Base-by-base conservation (phyloP, 2,888 invertebrate genomes). In the Harpagoxenus sublaevis region DNA sequence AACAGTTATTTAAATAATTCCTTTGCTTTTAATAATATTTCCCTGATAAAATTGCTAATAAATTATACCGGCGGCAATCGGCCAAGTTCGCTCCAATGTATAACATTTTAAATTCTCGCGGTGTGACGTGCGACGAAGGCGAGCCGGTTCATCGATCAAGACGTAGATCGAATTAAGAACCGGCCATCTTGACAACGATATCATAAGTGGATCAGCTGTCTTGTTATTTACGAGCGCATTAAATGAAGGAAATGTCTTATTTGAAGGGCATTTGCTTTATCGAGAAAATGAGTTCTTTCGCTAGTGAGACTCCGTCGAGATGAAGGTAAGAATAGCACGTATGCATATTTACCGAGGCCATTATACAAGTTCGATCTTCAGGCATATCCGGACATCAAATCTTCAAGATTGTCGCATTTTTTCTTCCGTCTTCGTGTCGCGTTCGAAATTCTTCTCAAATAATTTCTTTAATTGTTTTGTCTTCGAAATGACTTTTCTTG, bases 261-360 rank as follows among this genome's bases (percentile, higher is more conserved):
- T 71, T 74, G 28, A 51, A 15, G 15, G 18, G 35, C 66, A 63
- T 39, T 9, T 23, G 55, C 81, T 87, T 78, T 78, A 87, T 79
- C 84, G 78, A 66, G 84, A 23, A 86, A 86, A 86, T 81, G 57
- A 86, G 83, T 71, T 87, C 83, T 55, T 60, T 63, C 65, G 48
- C 81, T 66, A 73, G 68, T 65, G 65, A 77, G 15, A 48, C 57
- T 51, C 31, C 71, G 55, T 83, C 65, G 53, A 84, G 86, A 88
- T 89, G 51, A 23, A 84, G 87, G 89, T 88, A 86, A 81, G 85
- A 57, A 79, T 86, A 70, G 83, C 83, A 89, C 81, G 60, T 86
- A 89, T 86, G 86, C 86, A 77, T 88, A 88, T 75, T 45, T 62
- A 77, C 77, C 65, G 77, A 60, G 39, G 63, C 10, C 55, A 68